Evolutionary conservation across 2,888 invertebrate genomes (phyloP).

Genomic region (Autographa gamma): DNA sequence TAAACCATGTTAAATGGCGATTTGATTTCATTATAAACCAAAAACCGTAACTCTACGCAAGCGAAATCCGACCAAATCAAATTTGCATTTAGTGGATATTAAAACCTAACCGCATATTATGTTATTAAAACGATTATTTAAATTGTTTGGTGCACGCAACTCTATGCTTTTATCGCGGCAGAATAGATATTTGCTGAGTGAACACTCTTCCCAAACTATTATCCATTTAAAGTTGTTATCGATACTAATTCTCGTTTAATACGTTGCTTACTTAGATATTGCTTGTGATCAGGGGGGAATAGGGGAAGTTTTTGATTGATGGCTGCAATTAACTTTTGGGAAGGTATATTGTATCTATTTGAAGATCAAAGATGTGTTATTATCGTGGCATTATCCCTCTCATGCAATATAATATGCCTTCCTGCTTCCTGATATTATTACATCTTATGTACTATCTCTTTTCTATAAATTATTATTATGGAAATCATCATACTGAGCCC

Average conservation of each 20-base stretch:
- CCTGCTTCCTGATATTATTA: no score
- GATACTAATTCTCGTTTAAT: not conserved
- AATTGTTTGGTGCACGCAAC: conserved; percentile 34
- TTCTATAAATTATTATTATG: no score
- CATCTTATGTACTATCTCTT: no score
- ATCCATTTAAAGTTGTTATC: conserved; percentile 9
- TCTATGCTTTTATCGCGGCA: conserved; percentile 8
- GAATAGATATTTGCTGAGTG: not conserved
- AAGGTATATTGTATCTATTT: not conserved
- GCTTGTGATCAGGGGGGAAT: not conserved
- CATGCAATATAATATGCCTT: not conserved
- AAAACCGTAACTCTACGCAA: conserved; percentile 62
- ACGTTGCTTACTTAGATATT: not conserved
- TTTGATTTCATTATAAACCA: conserved; percentile 66
- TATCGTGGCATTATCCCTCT: not conserved
- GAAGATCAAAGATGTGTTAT: not conserved
- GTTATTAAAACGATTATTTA: conserved; percentile 55
- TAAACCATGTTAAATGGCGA: conserved; percentile 60
- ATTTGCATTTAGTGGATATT: conserved; percentile 67
- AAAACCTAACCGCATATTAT: conserved; percentile 56
- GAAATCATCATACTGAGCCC: no score
- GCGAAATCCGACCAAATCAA: conserved; percentile 61
- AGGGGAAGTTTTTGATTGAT: not conserved
- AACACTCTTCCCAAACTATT: not conserved
- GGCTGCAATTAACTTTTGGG: conserved; percentile 3